Conservation (phyloP, 2,888 invertebrate genomes). For the Acrobasis suavella region DNA sequence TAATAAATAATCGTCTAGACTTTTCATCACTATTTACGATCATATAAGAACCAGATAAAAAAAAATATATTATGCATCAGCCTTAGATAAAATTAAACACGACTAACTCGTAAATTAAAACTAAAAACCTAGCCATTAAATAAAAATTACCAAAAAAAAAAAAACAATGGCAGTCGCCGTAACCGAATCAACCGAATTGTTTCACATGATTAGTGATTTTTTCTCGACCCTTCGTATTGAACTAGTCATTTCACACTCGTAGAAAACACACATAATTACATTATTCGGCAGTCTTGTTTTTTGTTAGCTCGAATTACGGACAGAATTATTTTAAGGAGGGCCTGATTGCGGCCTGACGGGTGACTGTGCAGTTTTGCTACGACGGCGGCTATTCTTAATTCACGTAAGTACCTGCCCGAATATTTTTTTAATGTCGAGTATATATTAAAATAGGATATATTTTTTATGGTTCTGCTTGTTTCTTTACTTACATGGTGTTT, state of each 20-base stretch:
- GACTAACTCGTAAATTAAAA: background rate
- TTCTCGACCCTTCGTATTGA: slow-evolving; percentile 51
- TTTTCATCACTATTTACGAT: too few relatives aligned
- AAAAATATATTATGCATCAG: too few relatives aligned
- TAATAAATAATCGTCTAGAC: too few relatives aligned
- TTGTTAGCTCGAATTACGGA: slow-evolving; percentile 74
- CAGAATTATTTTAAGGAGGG: slow-evolving; percentile 73
- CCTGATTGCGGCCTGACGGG: slow-evolving; percentile 67
- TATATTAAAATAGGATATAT: background rate
- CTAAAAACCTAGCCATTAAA: background rate
- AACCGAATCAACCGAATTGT: slow-evolving; percentile 6
- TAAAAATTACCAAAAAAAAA: background rate
- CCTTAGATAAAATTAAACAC: background rate
- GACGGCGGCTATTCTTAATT: slow-evolving; percentile 39
- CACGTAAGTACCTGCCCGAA: background rate
- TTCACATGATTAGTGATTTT: slow-evolving; percentile 49
- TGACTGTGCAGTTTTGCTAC: slow-evolving; percentile 61
- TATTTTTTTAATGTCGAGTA: background rate
- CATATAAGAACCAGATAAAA: too few relatives aligned
- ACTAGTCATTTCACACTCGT: slow-evolving; percentile 75
- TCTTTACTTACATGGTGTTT: too few relatives aligned
- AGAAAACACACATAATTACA: slow-evolving; percentile 77
- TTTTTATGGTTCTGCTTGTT: too few relatives aligned
- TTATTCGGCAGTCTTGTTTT: slow-evolving; percentile 69
- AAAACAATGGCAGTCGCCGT: slow-evolving; percentile 4